Evolutionary conservation across 2,113 vertebrate genomes (phyloP).

Genomic region (Romanogobio albipinnatus): DNA sequence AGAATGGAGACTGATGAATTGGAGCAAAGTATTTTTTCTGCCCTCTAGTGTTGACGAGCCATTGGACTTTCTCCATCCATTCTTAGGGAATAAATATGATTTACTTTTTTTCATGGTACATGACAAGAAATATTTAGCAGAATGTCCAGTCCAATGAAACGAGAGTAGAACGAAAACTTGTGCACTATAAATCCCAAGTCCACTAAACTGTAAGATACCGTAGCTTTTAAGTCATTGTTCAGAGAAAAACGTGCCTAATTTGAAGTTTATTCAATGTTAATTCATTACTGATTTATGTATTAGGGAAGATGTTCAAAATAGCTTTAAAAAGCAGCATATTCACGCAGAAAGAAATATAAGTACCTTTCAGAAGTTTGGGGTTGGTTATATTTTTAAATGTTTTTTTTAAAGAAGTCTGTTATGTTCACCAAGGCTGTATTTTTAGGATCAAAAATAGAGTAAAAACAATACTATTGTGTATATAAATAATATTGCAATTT

Average conservation of each 20-base stretch:
- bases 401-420: neutral
- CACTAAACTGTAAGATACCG: neutral
- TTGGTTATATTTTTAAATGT: too few relatives aligned
- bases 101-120: neutral
- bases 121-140: neutral
- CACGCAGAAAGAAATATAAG: too few relatives aligned
- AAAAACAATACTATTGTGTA: neutral
- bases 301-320: neutral
- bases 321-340: too few relatives aligned
- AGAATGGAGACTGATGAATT: slow-evolving; percentile 5
- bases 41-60: slow-evolving; percentile 34
- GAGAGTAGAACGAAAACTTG: too few relatives aligned
- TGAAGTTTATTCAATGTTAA: neutral
- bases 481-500: neutral
- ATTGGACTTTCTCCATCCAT: neutral
- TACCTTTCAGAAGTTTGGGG: too few relatives aligned
- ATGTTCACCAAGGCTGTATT: neutral
- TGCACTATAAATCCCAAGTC: too few relatives aligned
- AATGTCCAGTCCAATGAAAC: neutral
- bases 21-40: neutral
- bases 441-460: neutral
- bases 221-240: neutral
- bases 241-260: neutral
- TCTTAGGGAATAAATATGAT: neutral
- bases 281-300: neutral